A percentile compares a stretch with the other conserved stretches of the same genome.
Evolutionary conservation across 2,113 vertebrate genomes (phyloP).

Genomic region (Eubucco bourcierii): DNA sequence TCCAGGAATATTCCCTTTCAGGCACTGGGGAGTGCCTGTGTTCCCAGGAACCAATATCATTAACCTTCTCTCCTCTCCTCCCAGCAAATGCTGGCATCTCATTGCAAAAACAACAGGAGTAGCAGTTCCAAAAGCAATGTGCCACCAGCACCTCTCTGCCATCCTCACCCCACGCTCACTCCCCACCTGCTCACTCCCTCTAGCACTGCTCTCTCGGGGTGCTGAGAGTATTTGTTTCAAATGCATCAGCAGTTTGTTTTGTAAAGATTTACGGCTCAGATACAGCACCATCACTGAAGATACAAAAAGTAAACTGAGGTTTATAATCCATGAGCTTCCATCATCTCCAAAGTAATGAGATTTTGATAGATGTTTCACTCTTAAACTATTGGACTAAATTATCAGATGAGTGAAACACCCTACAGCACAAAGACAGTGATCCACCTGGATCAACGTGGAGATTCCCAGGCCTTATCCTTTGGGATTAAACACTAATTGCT

Average conservation of each 20-base stretch:
- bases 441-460: background rate
- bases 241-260: constrained; percentile 23
- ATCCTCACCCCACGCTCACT: background rate
- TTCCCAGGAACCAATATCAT: constrained; percentile 50
- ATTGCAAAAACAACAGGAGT: constrained; percentile 63
- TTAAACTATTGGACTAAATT: background rate
- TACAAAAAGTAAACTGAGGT: constrained; percentile 33
- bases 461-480: background rate
- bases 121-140: constrained; percentile 19
- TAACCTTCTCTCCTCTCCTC: constrained; percentile 53
- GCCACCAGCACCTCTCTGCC: constrained; percentile 7
- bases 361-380: constrained; percentile 44
- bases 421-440: background rate
- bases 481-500: background rate
- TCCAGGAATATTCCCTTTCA: constrained; percentile 56
- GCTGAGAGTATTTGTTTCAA: background rate
- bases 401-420: background rate
- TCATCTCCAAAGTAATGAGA: constrained; percentile 40
- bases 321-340: constrained; percentile 48
- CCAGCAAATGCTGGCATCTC: constrained; percentile 21
- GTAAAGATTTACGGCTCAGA: constrained; percentile 24
- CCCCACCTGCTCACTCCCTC: background rate
- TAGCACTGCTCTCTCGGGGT: background rate
- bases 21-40: constrained; percentile 25
- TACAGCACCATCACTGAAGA: constrained; percentile 11